A percentile compares a stretch with the other conserved stretches of the same genome.
These are phyloP conservation scores for Zaprionus vittiger DNA, from an alignment of 1,140 invertebrate genomes.

Conservation along the genomic window DNA sequence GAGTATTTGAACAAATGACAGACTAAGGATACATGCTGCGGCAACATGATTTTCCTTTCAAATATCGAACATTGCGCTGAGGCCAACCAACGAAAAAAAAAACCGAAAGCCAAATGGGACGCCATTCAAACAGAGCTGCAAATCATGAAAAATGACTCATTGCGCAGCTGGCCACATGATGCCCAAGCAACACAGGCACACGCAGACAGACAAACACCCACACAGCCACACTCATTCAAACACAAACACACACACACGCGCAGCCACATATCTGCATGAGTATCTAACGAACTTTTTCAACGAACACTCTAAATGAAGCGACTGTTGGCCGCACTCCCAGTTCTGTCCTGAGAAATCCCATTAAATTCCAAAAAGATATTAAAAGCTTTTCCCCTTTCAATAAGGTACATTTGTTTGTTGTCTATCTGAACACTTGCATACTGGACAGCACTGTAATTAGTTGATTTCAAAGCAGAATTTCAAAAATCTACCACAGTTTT, in stretches of 20 bases:
- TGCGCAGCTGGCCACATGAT: slow-evolving; percentile 42
- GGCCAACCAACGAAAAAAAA: slow-evolving; percentile 12
- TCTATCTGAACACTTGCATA: neutral
- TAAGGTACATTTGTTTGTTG: neutral
- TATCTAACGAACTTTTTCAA: neutral
- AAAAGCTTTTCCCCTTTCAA: slow-evolving; percentile 2
- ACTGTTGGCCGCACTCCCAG: neutral
- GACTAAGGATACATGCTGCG: slow-evolving; percentile 28
- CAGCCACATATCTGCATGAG: neutral
- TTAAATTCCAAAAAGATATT: slow-evolving; percentile 1
- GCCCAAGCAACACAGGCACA: slow-evolving; percentile 13
- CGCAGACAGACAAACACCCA: slow-evolving; percentile 3
- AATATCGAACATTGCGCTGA: slow-evolving; percentile 24
- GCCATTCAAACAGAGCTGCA: slow-evolving; percentile 36
- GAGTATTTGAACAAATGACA: slow-evolving; percentile 40
- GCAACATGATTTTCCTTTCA: slow-evolving; percentile 48
- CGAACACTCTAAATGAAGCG: neutral
- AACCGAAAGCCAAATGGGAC: slow-evolving; percentile 23
- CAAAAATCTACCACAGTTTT: neutral
- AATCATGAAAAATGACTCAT: slow-evolving; percentile 62
- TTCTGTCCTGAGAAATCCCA: neutral
- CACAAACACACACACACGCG: neutral
- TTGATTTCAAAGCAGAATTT: neutral
- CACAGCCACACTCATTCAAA: no score
- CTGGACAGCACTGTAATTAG: neutral